Conservation (phyloP, 92 coral and sea anemone genomes). For the Umimayanthus kanabou region DNA sequence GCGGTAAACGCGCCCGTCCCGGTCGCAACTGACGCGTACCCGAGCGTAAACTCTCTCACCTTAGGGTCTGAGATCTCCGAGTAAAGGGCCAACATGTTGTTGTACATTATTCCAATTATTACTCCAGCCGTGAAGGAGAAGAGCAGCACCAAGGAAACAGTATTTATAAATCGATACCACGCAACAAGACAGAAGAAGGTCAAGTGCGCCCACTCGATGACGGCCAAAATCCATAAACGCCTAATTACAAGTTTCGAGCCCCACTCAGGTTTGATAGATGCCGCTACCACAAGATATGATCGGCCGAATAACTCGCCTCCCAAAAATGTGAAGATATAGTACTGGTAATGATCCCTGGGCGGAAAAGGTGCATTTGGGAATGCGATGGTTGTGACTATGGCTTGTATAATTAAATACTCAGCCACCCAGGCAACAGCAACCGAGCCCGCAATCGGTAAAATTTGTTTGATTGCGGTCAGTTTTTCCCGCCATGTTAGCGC, state of each 20-base stretch:
- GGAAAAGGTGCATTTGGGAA: slow-evolving; percentile 87
- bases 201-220: slow-evolving; percentile 58
- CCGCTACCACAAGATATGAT: slow-evolving; percentile 69
- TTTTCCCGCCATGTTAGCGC: slow-evolving; percentile 75
- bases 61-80: slow-evolving; percentile 67
- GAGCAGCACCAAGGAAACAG: slow-evolving; percentile 61
- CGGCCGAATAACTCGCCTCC: slow-evolving; percentile 85
- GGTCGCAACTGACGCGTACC: slow-evolving; percentile 87
- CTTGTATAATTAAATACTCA: slow-evolving; percentile 81
- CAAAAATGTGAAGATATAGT: slow-evolving; percentile 78
- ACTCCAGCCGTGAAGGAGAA: slow-evolving; percentile 78
- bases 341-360: slow-evolving; percentile 87
- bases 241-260: slow-evolving; percentile 58
- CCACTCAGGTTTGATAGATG: slow-evolving; percentile 61
- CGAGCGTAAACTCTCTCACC: slow-evolving; percentile 78
- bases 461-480: slow-evolving; percentile 52
- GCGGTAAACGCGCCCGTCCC: slow-evolving; percentile 88
- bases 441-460: slow-evolving; percentile 65
- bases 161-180: slow-evolving; percentile 77
- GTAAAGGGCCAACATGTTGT: slow-evolving; percentile 76
- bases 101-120: slow-evolving; percentile 78
- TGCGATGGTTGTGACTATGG: slow-evolving; percentile 85
- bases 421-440: slow-evolving; percentile 85
- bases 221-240: slow-evolving; percentile 70
- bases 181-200: slow-evolving; percentile 75